These are phyloP conservation scores for Cheilinus undulatus DNA, from an alignment of 2,113 vertebrate species.

Conservation along the genomic window DNA sequence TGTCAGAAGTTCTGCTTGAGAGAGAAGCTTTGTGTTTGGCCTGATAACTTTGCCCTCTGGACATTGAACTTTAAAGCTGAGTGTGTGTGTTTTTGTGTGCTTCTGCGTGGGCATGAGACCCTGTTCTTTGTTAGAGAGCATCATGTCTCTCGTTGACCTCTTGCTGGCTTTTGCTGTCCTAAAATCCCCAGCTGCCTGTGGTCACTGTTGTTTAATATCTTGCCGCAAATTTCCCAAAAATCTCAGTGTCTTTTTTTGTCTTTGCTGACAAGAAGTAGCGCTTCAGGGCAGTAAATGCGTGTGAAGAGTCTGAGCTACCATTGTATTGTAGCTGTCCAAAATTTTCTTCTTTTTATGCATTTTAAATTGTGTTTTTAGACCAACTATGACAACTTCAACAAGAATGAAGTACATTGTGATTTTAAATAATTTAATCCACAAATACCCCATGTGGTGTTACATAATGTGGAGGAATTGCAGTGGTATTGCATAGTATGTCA, in stretches of 20 bases:
- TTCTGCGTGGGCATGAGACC: constrained; percentile 25
- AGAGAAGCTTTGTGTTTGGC: constrained; percentile 69
- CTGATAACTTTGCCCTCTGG: constrained; percentile 53
- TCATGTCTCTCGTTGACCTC: constrained; percentile 56
- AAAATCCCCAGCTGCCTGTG: constrained; percentile 51
- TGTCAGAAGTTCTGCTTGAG: constrained; percentile 62
- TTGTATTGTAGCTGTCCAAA: background rate
- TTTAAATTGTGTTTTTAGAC: background rate
- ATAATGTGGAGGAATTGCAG: background rate
- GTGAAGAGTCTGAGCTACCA: background rate
- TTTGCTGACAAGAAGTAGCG: background rate
- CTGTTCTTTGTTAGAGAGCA: constrained; percentile 64
- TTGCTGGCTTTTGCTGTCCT: constrained; percentile 22
- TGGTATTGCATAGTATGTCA: background rate
- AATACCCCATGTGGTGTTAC: background rate
- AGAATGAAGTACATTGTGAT: background rate
- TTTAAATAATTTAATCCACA: background rate
- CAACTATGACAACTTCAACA: background rate
- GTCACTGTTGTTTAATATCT: constrained; percentile 42
- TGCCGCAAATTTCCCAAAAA: constrained; percentile 14
- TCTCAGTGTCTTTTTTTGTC: background rate
- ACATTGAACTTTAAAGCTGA: constrained; percentile 21
- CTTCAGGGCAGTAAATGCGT: constrained; percentile 3
- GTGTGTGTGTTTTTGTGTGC: constrained; percentile 19
- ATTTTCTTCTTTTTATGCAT: background rate